Percentiles rank a stretch among this genome's conserved stretches.
phyloP scores from a whole-genome alignment of 2,888 invertebrate genomes.

The Prenolepis imparis region DNA sequence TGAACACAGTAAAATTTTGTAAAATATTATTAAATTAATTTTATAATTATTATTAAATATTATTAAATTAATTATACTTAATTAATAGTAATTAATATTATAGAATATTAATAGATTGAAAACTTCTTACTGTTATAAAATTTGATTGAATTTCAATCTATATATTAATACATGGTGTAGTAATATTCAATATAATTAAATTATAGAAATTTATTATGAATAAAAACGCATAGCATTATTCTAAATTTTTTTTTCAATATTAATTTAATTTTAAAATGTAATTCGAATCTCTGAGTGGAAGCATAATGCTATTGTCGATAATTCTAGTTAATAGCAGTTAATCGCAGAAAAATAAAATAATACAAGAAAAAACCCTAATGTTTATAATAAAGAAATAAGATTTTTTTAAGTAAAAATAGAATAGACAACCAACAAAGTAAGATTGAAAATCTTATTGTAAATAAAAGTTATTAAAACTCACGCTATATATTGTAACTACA shows the following conservation, averaged over 20 bases:
- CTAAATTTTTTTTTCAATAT: background rate
- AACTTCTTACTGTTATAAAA: background rate
- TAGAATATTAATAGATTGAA: background rate
- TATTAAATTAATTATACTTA: too few species aligned
- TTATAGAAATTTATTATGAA: background rate
- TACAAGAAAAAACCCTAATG: background rate
- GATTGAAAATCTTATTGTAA: background rate
- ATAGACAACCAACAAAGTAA: background rate
- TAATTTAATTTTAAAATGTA: background rate
- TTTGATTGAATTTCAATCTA: background rate
- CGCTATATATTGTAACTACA: background rate
- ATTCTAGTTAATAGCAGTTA: background rate
- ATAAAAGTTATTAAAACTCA: conserved; percentile 2
- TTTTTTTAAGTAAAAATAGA: background rate
- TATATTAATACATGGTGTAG: background rate
- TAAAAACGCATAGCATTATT: background rate
- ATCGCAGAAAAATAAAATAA: background rate
- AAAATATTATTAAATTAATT: too few species aligned
- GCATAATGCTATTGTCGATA: background rate
- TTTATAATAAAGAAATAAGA: background rate
- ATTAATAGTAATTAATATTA: too few species aligned
- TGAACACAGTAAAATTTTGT: background rate
- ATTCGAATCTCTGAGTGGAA: background rate
- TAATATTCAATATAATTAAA: background rate
- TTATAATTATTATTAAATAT: too few species aligned